Evolutionary conservation across 2,797 vertebrate species (phyloP), one percentile per base, ranked within the genome.

Genomic region (Ctenochaetus hawaiiensis): DNA sequence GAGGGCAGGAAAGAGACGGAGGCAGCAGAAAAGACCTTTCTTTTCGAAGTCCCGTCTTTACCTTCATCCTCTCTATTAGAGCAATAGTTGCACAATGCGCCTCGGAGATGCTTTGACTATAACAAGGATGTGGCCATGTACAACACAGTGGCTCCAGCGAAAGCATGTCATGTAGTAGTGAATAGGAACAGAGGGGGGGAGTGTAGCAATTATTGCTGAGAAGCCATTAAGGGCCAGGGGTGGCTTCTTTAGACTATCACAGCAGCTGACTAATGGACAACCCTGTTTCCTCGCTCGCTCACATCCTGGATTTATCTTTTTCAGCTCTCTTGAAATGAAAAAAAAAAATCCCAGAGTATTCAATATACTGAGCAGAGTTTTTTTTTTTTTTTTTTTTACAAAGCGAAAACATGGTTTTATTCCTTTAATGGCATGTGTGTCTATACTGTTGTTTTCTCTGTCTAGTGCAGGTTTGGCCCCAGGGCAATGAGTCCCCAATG

Each of bases 211-310:
- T 94, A 95, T 92, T 91, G 88, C 89, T 45, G 81, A 91, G 90
- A 91, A 92, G 92, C 95, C 93, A 95, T 95, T 95, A 96, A 92
- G 86, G 95, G 83, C 88, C 76, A 88, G 54, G 84, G 85, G 87
- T 86, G 90, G 86, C 91, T 90, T 89, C 89, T 91, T 91, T 83
- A 89, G 81, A 90, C 86, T 67, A 83, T 82, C 84, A 84, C 82
- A 81, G 74, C 78, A 80, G 84, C 89, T 89, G 87, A 93, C 92
- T 94, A 94, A 94, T 94, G 93, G 93, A 93, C 87, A 89, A 79
- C 75, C 88, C 80, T 83, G 83, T 89, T 91, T 88, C 80, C 84
- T 82, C 71, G 39, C 81, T 87, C 37, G 54, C 85, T 87, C 86
- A 67, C 77, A 75, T 84, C 76, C 75, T 63, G 47, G 61, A 83